Evolutionary conservation across 2,797 vertebrate species (phyloP), one percentile per base, ranked within the genome.

Genomic region (Amazona finschi): DNA sequence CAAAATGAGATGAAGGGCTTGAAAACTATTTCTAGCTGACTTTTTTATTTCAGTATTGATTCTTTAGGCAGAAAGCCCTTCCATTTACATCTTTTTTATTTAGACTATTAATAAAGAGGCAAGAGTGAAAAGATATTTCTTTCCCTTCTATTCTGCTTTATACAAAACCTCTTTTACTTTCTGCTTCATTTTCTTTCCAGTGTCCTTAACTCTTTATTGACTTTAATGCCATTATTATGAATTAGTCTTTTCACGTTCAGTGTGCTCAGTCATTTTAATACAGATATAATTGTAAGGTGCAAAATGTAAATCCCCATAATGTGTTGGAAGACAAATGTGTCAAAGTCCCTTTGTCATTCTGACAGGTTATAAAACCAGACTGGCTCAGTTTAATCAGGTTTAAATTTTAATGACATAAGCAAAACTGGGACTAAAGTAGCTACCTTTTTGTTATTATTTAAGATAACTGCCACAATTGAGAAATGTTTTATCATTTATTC

Each of bases 331-430:
- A 92, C 81, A 92, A 94, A 96, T 69, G 85, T 95, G 94, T 97
- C 96, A 90, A 95, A 96, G 94, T 95, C 73, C 86, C 76, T 94
- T 96, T 97, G 89, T 91, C 87, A 76, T 60, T n/a, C 69, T 94
- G 96, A 93, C 94, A 95, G 83, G 75, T 95, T 97, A 95, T 96
- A 91, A 97, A 97, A 85, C 69, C 49, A 91, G 92, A 95, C 71
- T 58, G 57, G 46, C 73, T 95, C 77, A 90, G 78, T 95, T 94
- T 91, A 95, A 97, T 94, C 82, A 92, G 62, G 62, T 96, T 97
- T 95, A 94, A 87, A 95, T 89, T 94, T 94, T 95, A 97, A 97
- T 95, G 92, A 70, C 92, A 96, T 93, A 96, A 97, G 85, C 82
- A 97, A 94, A 95, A 90, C 75, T 95, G 80, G 70, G 38, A 58